A percentile compares a stretch with the other conserved stretches of the same genome.
phyloP scores from a whole-genome alignment of 2,113 vertebrate species.

The Upupa epops region DNA sequence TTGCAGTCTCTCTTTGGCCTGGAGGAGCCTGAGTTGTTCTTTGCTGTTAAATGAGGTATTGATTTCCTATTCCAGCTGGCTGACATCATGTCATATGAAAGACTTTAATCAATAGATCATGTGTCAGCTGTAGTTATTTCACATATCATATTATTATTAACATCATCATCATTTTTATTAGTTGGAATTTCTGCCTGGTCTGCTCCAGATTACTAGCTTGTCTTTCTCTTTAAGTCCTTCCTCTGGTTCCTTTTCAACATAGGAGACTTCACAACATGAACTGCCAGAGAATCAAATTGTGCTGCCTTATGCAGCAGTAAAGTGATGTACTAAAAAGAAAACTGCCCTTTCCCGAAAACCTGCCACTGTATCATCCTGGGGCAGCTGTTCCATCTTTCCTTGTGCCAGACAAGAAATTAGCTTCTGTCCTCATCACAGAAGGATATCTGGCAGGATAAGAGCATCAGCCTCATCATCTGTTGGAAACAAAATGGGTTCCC shows the following conservation, averaged over 20 bases:
- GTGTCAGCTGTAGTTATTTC: conserved; percentile 62
- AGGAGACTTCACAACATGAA: not conserved
- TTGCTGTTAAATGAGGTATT: conserved; percentile 63
- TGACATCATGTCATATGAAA: conserved; percentile 52
- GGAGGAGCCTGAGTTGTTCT: conserved; percentile 6
- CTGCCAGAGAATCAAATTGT: not conserved
- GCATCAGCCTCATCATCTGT: rapidly evolving
- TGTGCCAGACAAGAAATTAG: not conserved
- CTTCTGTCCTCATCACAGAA: not conserved
- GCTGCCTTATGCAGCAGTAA: not conserved
- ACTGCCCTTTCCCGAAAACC: not conserved
- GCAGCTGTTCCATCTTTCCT: not conserved
- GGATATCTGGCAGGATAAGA: not conserved
- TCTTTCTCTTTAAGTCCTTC: not conserved
- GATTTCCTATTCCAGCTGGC: conserved; percentile 60
- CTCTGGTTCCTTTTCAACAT: not conserved
- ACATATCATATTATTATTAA: conserved; percentile 48
- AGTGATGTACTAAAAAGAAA: not conserved
- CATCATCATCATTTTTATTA: conserved; percentile 56
- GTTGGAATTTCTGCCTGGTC: conserved; percentile 42
- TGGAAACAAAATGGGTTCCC: not conserved
- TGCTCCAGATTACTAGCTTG: not conserved
- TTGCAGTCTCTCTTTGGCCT: not conserved
- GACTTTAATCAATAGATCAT: conserved; percentile 63
- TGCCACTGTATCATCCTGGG: not conserved